Evolutionary conservation across 2,113 vertebrate species (phyloP), one percentile per base, ranked within the genome.

Genomic region (Pangasianodon gigas): DNA sequence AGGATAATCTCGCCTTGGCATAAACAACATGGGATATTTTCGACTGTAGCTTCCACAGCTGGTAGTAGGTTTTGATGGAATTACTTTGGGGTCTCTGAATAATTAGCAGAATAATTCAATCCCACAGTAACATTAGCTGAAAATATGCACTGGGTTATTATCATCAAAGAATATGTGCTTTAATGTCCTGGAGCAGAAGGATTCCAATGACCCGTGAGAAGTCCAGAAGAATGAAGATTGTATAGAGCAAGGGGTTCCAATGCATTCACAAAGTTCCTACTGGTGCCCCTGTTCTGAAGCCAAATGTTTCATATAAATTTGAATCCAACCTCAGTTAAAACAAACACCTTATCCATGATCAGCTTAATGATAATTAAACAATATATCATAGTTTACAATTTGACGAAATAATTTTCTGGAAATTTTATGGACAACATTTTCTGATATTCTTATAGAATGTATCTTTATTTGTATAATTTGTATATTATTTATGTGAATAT

Each of bases 1-100:
- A 84, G 80, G 85, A 87, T 90, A 87, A 89, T 85, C 87, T 85
- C 44, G 77, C 58, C 44, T 90, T 92, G 84, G 86, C 87, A 90
- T 87, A 90, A 90, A 92, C 89, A 85, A 89, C 29, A 86, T 89
- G 87, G 52, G 84, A 86, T 89, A 37, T 88, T 88, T 58, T 74
- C 85, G 88, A 24, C 74, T 74, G 29, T 71, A 83, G 37, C 86
- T 32, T 29, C 81, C 65, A 74, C 85, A 79, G 89, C 81, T 88
- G 51, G 26, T 52, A 41, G 19, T 44, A 67, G 46, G 71, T 91
- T 86, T 46, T 60, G 14, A 37, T 80, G n/a, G 4, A 79, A 84
- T 82, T 62, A 10, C 19, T 44, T 16, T 54, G n/a, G 29, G 29
- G 44, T 18, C 79, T 82, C n/a, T 1, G n/a, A 56, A 82, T 81